Evolutionary conservation across 1,140 invertebrate genomes (phyloP), one percentile per base, ranked within the genome.

Genomic region (Neotoxoptera formosana): DNA sequence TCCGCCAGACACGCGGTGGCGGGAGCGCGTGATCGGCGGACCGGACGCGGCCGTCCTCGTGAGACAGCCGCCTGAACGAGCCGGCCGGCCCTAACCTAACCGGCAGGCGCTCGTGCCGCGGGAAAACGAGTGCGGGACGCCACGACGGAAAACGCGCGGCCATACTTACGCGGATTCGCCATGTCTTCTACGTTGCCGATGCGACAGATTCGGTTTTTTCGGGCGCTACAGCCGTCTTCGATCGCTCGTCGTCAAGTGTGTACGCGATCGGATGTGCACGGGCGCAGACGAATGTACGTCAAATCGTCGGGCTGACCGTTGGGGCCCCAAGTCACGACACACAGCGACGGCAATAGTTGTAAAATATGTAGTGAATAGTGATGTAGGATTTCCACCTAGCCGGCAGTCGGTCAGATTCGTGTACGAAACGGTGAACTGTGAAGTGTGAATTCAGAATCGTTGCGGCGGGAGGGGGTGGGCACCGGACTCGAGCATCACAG

Each of bases 141-240:
- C n/a, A 34, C 1, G 8, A 67, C n/a, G 23, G 8, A 41, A 11
- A n/a, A 67, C 53, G 89, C 17, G 25, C 51, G 11, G 45, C 14
- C 2, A 91, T 93, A 93, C 91, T 93, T 53, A 93, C 91, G 91
- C 86, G 91, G 51, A 56, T 93, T 93, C 25, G 91, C 91, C 91
- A 93, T 93, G 30, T 23, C 30, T 76, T 34, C n/a, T n/a, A n/a
- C 25, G 36, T 53, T 23, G 87, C 3, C n/a, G 20, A 51, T 23
- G n/a, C 2, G 8, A 41, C 23, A 84, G 41, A 25, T 41, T 76
- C 1, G 60, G 14, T 6, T 76, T 67, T 34, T 76, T 76, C n/a
- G 60, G 11, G 14, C n/a, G n/a, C 60, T n/a, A 20, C 51, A 23
- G 21, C 14, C 17, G 60, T n/a, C 60, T 76, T 76, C 60, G 17